Percentiles rank a stretch among this genome's conserved stretches.
phyloP scores from a whole-genome alignment of 2,888 invertebrate species.

The Agonopterix alstromeriana region DNA sequence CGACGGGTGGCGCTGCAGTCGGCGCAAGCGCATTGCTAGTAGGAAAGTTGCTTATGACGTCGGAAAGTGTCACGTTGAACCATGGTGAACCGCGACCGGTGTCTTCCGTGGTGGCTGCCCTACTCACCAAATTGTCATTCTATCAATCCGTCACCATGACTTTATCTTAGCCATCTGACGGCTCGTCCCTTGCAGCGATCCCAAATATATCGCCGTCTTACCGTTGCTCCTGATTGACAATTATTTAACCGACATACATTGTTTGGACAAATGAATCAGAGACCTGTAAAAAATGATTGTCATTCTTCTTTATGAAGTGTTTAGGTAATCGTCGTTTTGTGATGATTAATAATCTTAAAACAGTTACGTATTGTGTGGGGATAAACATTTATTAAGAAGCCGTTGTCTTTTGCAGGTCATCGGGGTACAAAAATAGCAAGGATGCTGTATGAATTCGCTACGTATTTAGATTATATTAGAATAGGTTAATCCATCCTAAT shows the following conservation, averaged over 20 bases:
- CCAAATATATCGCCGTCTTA: slow-evolving; percentile 34
- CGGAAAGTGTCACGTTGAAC: slow-evolving; percentile 76
- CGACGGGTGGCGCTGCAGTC: slow-evolving; percentile 34
- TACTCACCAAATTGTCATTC: slow-evolving; percentile 74
- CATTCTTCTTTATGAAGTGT: slow-evolving; percentile 7
- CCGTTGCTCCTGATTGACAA: slow-evolving; percentile 42
- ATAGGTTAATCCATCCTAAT: too few species aligned
- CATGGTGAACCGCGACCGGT: slow-evolving; percentile 67
- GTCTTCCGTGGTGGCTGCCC: slow-evolving; percentile 67
- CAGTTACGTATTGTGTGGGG: slow-evolving; percentile 6
- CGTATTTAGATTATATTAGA: too few species aligned
- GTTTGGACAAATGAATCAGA: slow-evolving; percentile 31
- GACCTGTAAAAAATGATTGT: slow-evolving; percentile 8
- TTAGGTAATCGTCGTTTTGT: slow-evolving; percentile 4
- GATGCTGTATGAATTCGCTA: too few species aligned
- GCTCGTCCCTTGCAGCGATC: slow-evolving; percentile 37
- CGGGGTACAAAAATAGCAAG: not conserved
- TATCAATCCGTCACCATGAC: slow-evolving; percentile 69
- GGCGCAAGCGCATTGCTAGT: slow-evolving; percentile 65
- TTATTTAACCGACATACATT: slow-evolving; percentile 34
- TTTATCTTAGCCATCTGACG: slow-evolving; percentile 59
- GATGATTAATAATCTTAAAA: slow-evolving; percentile 6
- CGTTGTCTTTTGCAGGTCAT: not conserved
- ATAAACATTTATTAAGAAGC: slow-evolving; percentile 2
- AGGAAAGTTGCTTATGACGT: slow-evolving; percentile 76